Base-by-base conservation (phyloP, 2,888 invertebrate species). In the Aphodius sticticus region DNA sequence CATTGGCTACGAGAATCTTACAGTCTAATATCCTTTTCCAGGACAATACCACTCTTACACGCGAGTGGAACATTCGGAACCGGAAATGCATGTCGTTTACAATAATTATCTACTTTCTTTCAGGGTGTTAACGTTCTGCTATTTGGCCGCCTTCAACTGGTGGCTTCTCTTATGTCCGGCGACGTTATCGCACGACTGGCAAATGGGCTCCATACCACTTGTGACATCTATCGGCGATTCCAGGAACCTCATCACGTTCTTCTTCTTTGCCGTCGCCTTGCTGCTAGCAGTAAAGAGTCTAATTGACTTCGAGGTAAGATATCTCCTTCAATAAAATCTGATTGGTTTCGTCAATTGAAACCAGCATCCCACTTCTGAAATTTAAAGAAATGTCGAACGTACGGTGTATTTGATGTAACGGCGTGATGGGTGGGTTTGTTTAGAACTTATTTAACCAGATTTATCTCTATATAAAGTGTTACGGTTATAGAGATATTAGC, bases 171-270 rank as follows among this genome's bases (percentile, higher is more conserved):
- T 96, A 78, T 95, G 94, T 83, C 96, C 96, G 0, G 92, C 93
- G 85, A 92, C 92, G 0, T 91, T 96, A 75, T 95, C 95, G 84
- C 96, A 96, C 87, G 97, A 97, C 89, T 97, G 96, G 96, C 96
- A 96, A 90, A 95, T 96, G 94, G 96, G 95, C 6, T 96, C 96
- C 14, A 93, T 97, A 81, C 95, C 96, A 26, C 90, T 96, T 81
- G 91, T 97, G 83, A 93, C 94, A 76, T 92, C 93, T 70, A 88
- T 93, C 15, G 91, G 92, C 85, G 96, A 96, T 87, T 90, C 91
- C 1, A 90, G 96, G 84, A 96, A 96, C 88, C 86, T 95, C 79
- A 92, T 94, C 80, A 95, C 96, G 0, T 92, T 93, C 83, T 91
- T 93, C 16, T 94, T 95, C 81, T 91, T 94, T 81, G 91, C 92